Percentiles rank a stretch among this genome's conserved stretches.
These are phyloP conservation scores for Watsonalla binaria DNA, from an alignment of 2,888 invertebrate genomes.

Conservation along the genomic window DNA sequence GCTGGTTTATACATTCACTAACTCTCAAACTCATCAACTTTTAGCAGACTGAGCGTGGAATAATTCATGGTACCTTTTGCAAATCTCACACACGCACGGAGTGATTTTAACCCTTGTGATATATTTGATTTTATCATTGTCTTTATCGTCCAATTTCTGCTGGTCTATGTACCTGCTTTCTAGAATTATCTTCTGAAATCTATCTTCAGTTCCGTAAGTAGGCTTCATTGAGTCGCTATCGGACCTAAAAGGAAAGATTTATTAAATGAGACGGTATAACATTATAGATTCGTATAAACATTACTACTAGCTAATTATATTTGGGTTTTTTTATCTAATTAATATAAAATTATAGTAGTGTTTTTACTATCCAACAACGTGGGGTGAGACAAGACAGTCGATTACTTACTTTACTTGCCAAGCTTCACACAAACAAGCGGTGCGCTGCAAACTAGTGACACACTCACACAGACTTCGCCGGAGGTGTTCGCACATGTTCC, in stretches of 20 bases:
- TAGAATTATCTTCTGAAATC: conserved; percentile 38
- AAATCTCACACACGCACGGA: conserved; percentile 66
- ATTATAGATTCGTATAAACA: too few relatives aligned
- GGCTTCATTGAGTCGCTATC: conserved; percentile 14
- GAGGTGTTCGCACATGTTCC: too few relatives aligned
- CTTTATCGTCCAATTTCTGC: conserved; percentile 10
- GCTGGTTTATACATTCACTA: neutral
- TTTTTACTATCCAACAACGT: too few relatives aligned
- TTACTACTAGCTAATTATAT: too few relatives aligned
- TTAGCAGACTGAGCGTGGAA: conserved; percentile 39
- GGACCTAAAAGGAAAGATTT: conserved; percentile 17
- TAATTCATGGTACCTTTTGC: conserved; percentile 58
- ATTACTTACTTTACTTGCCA: too few relatives aligned
- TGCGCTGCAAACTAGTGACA: too few relatives aligned
- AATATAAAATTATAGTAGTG: too few relatives aligned
- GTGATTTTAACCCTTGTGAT: conserved; percentile 12
- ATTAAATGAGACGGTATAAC: neutral
- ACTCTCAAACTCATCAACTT: conserved; percentile 3
- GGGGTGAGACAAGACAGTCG: too few relatives aligned
- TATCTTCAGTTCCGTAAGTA: conserved; percentile 21
- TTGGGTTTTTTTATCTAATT: too few relatives aligned
- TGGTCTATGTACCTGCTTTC: conserved; percentile 56
- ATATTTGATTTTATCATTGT: conserved; percentile 10
- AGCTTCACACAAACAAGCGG: too few relatives aligned
- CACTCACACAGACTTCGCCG: too few relatives aligned